phyloP scores from a whole-genome alignment of 2,888 invertebrate genomes.

The Stenchaetothrips biformis region DNA sequence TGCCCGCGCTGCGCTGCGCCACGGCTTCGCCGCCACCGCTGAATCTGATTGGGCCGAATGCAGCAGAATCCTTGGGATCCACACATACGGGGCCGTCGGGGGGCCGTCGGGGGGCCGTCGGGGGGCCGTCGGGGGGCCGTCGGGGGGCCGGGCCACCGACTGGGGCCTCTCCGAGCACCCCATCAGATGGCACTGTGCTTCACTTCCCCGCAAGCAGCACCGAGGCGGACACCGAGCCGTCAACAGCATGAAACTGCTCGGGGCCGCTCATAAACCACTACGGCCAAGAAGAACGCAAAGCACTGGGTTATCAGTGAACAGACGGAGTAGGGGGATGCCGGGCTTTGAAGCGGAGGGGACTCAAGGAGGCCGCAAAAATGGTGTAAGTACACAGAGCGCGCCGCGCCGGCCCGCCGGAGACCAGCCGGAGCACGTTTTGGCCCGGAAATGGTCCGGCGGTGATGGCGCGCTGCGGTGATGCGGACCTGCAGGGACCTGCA shows the following conservation, averaged over 20 bases:
- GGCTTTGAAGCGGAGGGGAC: too few relatives aligned
- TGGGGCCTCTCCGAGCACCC: too few relatives aligned
- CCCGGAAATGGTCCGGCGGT: constrained; percentile 7
- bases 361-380: not conserved
- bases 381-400: not conserved
- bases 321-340: too few relatives aligned
- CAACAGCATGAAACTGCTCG: not conserved
- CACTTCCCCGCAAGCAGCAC: too few relatives aligned
- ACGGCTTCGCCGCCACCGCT: not conserved
- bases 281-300: too few relatives aligned
- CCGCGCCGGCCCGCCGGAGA: not conserved
- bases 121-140: too few relatives aligned
- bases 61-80: constrained; percentile 11
- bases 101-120: too few relatives aligned
- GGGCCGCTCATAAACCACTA: too few relatives aligned
- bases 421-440: not conserved
- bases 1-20: not conserved
- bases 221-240: not conserved
- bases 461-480: not conserved
- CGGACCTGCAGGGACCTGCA: not conserved
- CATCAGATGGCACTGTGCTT: too few relatives aligned
- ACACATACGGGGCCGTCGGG: not conserved
- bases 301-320: too few relatives aligned
- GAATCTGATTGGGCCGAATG: constrained; percentile 12
- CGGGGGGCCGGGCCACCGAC: too few relatives aligned